Base-by-base conservation (phyloP, 2,113 vertebrate genomes). In the Gasterosteus nipponicus region DNA sequence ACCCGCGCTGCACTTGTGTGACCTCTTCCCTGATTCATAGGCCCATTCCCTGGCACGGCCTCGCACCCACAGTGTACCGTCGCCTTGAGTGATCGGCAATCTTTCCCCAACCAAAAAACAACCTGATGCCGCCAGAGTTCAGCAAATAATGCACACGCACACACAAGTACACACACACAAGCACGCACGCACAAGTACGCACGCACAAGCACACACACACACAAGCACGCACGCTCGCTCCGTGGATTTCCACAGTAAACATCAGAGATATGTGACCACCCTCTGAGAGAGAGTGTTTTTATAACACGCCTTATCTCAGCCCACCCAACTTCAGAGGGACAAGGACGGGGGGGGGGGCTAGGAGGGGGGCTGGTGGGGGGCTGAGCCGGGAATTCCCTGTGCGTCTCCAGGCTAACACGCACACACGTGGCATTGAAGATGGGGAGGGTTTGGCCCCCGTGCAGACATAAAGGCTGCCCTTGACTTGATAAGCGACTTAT, bases 181-280 rank as follows among this genome's bases (percentile, higher is more conserved):
- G 2, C 42, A 29, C 54, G 3, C 29, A 26, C 22, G n/a, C n/a
- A n/a, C n/a, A n/a, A n/a, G n/a, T n/a, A 9, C 58, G 57, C 53
- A 57, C 73, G 16, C 60, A 10, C 51, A 65, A 39, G 44, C 61
- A n/a, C 72, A 16, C 53, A 63, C n/a, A n/a, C n/a, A n/a, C 29
- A 7, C 42, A 57, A 62, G 29, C 41, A 59, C 57, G 5, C 66
- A 35, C 75, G 81, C 69, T 71, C 51, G 8, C 49, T 22, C 63
- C 65, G 65, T 66, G 80, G 79, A 81, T 68, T 86, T 82, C 61
- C 69, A 59, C 77, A 75, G 84, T 90, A 90, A 90, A 89, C 90
- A 89, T 57, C 47, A 60, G 44, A 80, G 74, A 77, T 77, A 63
- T 56, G 58, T 16, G 86, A 80, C 87, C 84, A 78, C 89, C 88